Percentiles rank a stretch among this genome's conserved stretches.
These are phyloP conservation scores for Colistium nudipinnis DNA, from an alignment of 2,113 vertebrate species.

Conservation along the genomic window DNA sequence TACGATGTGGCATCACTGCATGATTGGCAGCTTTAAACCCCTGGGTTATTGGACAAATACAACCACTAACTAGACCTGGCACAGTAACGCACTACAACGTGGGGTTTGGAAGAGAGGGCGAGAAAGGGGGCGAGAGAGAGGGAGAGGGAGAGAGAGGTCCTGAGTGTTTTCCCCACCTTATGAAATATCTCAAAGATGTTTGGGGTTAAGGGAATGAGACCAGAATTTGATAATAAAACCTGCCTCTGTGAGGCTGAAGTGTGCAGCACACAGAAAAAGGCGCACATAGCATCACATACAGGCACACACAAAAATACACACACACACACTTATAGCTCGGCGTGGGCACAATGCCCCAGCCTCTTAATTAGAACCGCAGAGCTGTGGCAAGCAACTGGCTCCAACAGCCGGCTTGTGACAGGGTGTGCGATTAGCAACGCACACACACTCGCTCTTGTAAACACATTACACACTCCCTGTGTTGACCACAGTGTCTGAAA, in stretches of 20 bases:
- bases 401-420: constrained; percentile 76
- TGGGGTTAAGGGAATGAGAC: constrained; percentile 56
- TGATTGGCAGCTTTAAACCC: constrained; percentile 73
- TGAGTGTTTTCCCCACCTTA: constrained; percentile 66
- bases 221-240: constrained; percentile 66
- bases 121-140: constrained; percentile 24
- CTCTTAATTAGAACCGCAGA: constrained; percentile 76
- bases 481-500: constrained; percentile 71
- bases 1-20: constrained; percentile 70
- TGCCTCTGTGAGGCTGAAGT: constrained; percentile 40
- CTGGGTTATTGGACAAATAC: constrained; percentile 69
- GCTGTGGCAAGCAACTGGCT: constrained; percentile 70
- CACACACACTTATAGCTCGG: constrained; percentile 23
- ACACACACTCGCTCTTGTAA: constrained; percentile 76
- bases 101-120: constrained; percentile 39
- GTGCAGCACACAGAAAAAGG: constrained; percentile 48
- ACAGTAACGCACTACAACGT: constrained; percentile 36
- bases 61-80: constrained; percentile 67
- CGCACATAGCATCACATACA: constrained; percentile 30
- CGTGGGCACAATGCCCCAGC: constrained; percentile 53
- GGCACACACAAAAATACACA: constrained; percentile 21
- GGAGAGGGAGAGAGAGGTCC: constrained; percentile 33
- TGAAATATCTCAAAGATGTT: constrained; percentile 63
- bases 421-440: constrained; percentile 78
- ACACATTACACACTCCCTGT: constrained; percentile 77